phyloP scores from a whole-genome alignment of 1,140 invertebrate species.

The Hirudo medicinalis region DNA sequence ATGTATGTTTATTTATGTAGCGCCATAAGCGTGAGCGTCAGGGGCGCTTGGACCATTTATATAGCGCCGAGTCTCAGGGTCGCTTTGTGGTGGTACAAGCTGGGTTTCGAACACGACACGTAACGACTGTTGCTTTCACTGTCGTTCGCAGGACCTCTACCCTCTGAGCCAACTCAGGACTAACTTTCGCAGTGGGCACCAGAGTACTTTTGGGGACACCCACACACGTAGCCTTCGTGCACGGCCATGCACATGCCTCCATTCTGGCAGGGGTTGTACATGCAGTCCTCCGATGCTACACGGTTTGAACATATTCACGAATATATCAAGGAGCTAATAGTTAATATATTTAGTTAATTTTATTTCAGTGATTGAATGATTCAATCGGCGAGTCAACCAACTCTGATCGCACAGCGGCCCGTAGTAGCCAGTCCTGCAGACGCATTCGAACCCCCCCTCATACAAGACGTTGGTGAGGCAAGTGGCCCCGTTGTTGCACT shows the following conservation, averaged over 20 bases:
- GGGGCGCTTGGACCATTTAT: too few species aligned
- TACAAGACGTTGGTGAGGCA: constrained; percentile 4
- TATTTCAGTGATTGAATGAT: not conserved
- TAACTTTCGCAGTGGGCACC: not conserved
- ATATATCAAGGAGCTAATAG: too few species aligned
- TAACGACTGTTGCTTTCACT: too few species aligned
- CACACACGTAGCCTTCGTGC: not conserved
- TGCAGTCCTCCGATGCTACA: not conserved
- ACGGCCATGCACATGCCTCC: not conserved
- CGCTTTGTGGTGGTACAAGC: too few species aligned
- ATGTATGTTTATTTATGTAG: too few species aligned
- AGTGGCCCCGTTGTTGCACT: not conserved
- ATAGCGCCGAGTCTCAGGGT: too few species aligned
- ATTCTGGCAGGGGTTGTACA: not conserved
- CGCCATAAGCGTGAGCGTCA: too few species aligned
- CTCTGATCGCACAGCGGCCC: not conserved
- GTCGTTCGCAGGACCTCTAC: too few species aligned
- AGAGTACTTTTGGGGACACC: not conserved
- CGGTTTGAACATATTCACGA: too few species aligned
- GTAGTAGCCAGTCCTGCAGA: not conserved
- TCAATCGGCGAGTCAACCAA: not conserved
- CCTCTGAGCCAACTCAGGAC: not conserved
- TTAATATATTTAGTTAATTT: too few species aligned
- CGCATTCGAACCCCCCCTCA: constrained; percentile 2
- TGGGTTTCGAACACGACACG: too few species aligned